These are phyloP conservation scores for Seriola rivoliana DNA, from an alignment of 2,113 vertebrate genomes.

Conservation along the genomic window DNA sequence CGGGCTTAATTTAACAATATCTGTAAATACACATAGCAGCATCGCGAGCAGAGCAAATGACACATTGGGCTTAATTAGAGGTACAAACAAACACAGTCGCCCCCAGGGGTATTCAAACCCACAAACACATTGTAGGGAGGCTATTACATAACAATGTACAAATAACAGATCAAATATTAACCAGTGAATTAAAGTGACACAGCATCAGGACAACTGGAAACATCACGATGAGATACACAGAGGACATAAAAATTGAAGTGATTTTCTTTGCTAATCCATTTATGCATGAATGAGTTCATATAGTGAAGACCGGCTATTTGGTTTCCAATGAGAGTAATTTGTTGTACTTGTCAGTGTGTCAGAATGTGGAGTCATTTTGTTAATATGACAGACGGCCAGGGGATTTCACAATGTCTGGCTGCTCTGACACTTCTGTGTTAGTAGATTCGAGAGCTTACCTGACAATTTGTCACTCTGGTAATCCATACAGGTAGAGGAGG, in stretches of 20 bases:
- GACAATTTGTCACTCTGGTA: conserved; percentile 36
- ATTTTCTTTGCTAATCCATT: conserved; percentile 19
- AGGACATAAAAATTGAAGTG: neutral
- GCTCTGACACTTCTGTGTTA: conserved; percentile 34
- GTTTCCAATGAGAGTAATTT: conserved; percentile 63
- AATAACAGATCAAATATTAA: conserved; percentile 25
- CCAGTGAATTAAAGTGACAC: conserved; percentile 12
- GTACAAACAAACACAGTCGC: conserved; percentile 34
- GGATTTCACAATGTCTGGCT: conserved; percentile 54
- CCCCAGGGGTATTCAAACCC: conserved; percentile 1
- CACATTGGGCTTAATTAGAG: conserved; percentile 42
- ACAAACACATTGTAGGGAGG: conserved; percentile 17
- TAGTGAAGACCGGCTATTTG: conserved; percentile 28
- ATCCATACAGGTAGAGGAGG: neutral
- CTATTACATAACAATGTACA: conserved; percentile 13
- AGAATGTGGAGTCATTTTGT: conserved; percentile 36
- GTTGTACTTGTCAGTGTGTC: conserved; percentile 54
- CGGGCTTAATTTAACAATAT: neutral
- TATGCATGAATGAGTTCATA: conserved; percentile 4
- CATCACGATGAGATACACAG: neutral
- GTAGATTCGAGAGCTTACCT: conserved; percentile 44
- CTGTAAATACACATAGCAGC: conserved; percentile 28
- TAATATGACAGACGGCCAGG: conserved; percentile 44
- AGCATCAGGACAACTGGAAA: neutral
- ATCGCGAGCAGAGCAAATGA: conserved; percentile 19